phyloP scores from a whole-genome alignment of 2,797 vertebrate species.

The Orientallactaga sibirica region DNA sequence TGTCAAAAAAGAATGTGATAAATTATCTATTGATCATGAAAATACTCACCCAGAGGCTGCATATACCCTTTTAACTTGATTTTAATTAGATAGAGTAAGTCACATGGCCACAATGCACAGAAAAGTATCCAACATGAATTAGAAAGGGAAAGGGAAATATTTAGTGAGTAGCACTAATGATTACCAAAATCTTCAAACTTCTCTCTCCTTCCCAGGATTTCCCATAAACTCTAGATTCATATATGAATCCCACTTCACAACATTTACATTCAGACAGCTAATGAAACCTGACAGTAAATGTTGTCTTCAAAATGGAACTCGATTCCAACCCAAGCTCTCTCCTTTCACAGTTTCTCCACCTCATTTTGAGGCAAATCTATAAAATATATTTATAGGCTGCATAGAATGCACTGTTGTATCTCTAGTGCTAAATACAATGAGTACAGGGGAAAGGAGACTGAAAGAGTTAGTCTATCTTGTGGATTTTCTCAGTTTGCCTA shows the following conservation, averaged over 20 bases:
- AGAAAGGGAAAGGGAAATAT: slow-evolving; percentile 19
- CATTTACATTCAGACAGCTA: background rate
- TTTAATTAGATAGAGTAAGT: slow-evolving; percentile 7
- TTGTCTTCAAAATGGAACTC: background rate
- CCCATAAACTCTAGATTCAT: background rate
- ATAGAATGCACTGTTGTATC: background rate
- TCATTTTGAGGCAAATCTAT: background rate
- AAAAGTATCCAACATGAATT: slow-evolving; percentile 33
- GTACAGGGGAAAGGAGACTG: background rate
- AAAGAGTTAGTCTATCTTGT: background rate
- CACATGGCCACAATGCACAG: background rate
- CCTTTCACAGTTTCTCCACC: background rate
- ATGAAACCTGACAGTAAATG: background rate
- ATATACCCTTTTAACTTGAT: background rate
- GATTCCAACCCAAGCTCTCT: background rate
- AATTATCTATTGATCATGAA: background rate
- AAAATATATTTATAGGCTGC: background rate
- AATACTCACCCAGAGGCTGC: background rate
- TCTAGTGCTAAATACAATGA: background rate
- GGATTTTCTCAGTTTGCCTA: background rate
- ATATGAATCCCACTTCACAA: background rate
- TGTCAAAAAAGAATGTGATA: background rate
- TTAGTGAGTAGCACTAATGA: background rate
- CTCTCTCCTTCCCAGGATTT: background rate
- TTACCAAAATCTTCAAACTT: background rate